These are phyloP conservation scores for Ctenomys sociabilis DNA, from an alignment of 2,113 vertebrate species.

Conservation along the genomic window DNA sequence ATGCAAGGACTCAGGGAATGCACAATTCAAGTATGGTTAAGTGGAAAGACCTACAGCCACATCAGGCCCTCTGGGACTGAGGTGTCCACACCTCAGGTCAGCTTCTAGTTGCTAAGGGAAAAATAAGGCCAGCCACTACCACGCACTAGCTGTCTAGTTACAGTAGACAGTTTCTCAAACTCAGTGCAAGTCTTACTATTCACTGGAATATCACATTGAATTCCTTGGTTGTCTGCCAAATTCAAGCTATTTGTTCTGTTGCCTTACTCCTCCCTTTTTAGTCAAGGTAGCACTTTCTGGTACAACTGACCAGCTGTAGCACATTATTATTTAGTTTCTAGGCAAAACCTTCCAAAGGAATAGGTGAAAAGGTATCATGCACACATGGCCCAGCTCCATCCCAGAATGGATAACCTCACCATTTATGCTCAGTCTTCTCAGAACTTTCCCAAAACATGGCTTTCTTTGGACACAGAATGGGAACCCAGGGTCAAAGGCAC, in stretches of 20 bases:
- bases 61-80: not conserved
- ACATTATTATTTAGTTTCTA: constrained; percentile 51
- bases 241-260: constrained; percentile 31
- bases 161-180: constrained; percentile 42
- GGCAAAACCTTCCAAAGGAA: constrained; percentile 22
- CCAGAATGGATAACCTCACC: not conserved
- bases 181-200: constrained; percentile 12
- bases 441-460: not conserved
- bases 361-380: not conserved
- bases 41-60: not conserved
- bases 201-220: not conserved
- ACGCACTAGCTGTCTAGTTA: not conserved
- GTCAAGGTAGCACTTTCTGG: constrained; percentile 57
- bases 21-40: not conserved
- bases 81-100: not conserved
- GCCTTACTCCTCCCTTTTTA: constrained; percentile 58
- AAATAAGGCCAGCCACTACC: not conserved
- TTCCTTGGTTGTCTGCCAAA: not conserved
- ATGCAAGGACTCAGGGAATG: not conserved
- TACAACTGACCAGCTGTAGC: not conserved
- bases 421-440: not conserved
- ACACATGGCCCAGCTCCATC: constrained; percentile 31
- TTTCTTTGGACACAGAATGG: not conserved
- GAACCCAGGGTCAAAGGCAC: not conserved
- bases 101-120: not conserved